These are phyloP conservation scores for Anguilla anguilla DNA, from an alignment of 2,797 vertebrate species.

Conservation along the genomic window DNA sequence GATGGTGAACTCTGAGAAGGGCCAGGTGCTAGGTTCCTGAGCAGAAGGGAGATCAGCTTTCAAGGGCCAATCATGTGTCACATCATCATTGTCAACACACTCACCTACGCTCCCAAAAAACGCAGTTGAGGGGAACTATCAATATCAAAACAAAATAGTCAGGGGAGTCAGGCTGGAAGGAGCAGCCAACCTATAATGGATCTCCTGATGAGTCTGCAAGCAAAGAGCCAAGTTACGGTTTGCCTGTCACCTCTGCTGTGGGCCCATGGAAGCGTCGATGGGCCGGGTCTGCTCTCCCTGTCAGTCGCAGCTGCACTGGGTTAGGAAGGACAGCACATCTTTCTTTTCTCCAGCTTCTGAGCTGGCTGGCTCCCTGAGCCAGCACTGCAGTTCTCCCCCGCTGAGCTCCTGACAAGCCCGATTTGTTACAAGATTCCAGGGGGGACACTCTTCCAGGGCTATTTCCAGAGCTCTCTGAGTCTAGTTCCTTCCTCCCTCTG, in stretches of 20 bases:
- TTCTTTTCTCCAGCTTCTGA: slow-evolving; percentile 25
- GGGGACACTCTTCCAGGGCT: slow-evolving; percentile 25
- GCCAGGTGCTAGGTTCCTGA: slow-evolving; percentile 31
- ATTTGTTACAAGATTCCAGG: slow-evolving; percentile 43
- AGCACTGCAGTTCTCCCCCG: slow-evolving; percentile 27
- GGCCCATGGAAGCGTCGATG: background rate
- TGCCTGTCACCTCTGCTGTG: slow-evolving; percentile 20
- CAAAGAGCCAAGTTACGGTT: slow-evolving; percentile 25
- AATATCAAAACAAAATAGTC: slow-evolving; percentile 26
- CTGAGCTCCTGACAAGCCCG: slow-evolving; percentile 47
- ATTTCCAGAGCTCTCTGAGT: slow-evolving; percentile 34
- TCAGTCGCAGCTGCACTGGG: slow-evolving; percentile 24
- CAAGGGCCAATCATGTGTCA: slow-evolving; percentile 33
- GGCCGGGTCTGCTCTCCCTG: background rate
- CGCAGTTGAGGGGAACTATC: slow-evolving; percentile 14
- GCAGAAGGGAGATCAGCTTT: slow-evolving; percentile 36
- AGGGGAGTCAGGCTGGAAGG: slow-evolving; percentile 17
- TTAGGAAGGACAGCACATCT: slow-evolving; percentile 24
- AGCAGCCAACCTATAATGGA: slow-evolving; percentile 4
- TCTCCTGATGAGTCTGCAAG: slow-evolving; percentile 3
- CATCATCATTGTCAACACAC: slow-evolving; percentile 29
- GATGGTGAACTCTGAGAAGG: slow-evolving; percentile 29
- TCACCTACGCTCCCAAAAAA: slow-evolving; percentile 23
- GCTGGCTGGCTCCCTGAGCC: slow-evolving; percentile 37
- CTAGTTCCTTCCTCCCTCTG: slow-evolving; percentile 23